phyloP scores from a whole-genome alignment of 2,113 vertebrate genomes.

The Paralichthys olivaceus region DNA sequence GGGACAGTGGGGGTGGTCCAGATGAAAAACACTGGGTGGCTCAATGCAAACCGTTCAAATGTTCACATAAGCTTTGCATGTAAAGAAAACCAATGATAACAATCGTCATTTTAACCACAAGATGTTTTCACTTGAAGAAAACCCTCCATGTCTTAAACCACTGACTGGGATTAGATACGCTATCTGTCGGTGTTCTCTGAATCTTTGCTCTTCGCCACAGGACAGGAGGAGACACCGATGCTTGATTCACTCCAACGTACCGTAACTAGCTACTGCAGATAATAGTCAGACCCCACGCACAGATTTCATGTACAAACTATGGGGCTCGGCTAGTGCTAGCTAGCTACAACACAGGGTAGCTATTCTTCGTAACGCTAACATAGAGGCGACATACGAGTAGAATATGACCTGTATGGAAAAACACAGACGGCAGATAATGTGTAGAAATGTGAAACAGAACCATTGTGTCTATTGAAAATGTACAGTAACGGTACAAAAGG shows the following conservation, averaged over 20 bases:
- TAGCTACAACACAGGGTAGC: constrained; percentile 32
- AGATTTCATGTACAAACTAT: constrained; percentile 13
- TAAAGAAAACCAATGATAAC: too few species aligned
- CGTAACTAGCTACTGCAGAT: neutral
- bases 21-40: neutral
- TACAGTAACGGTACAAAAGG: neutral
- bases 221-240: neutral
- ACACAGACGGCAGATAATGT: neutral
- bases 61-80: too few species aligned
- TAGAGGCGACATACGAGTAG: neutral
- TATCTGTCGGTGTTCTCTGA: neutral
- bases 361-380: constrained; percentile 5
- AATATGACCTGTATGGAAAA: neutral
- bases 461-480: accelerated
- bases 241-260: too few species aligned
- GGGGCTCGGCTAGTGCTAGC: constrained; percentile 58
- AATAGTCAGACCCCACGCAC: constrained; percentile 2
- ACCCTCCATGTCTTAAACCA: too few species aligned
- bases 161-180: neutral
- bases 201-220: neutral
- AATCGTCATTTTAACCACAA: too few species aligned
- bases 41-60: too few species aligned
- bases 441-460: accelerated
- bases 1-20: neutral
- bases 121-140: too few species aligned